These are phyloP conservation scores for Semotilus atromaculatus DNA, from an alignment of 2,797 vertebrate species.

Conservation along the genomic window DNA sequence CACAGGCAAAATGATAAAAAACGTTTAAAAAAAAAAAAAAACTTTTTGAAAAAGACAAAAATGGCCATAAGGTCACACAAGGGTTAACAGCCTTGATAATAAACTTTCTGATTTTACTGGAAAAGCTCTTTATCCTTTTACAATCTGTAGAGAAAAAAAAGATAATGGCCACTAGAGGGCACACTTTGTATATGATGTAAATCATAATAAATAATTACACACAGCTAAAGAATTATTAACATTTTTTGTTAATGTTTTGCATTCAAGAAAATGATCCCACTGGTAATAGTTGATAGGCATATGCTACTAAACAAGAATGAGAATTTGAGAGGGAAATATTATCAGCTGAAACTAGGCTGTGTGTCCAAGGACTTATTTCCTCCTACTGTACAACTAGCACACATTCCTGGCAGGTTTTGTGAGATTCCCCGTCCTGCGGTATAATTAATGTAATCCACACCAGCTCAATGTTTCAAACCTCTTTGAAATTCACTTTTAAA, in stretches of 20 bases:
- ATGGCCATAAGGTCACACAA: no score
- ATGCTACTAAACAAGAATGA: neutral
- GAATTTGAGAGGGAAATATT: neutral
- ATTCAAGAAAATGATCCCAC: neutral
- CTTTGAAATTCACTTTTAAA: neutral
- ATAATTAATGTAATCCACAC: slow-evolving; percentile 8
- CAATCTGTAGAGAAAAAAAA: neutral
- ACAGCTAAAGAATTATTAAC: no score
- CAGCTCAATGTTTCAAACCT: slow-evolving; percentile 2
- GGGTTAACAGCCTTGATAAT: no score
- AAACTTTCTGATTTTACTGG: neutral
- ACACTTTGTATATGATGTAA: neutral
- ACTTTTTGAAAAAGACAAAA: no score
- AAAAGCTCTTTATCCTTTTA: neutral
- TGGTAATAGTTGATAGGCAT: no score
- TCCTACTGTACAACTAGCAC: neutral
- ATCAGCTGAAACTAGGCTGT: neutral
- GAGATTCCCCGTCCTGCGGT: no score
- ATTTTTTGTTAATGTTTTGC: no score
- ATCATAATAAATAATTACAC: no score
- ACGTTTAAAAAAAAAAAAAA: no score
- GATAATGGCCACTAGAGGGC: neutral
- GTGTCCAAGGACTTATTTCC: neutral
- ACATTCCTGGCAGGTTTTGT: neutral
- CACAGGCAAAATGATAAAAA: no score